Conservation (phyloP, 2,113 vertebrate species). For the Prietella phreatophila region DNA sequence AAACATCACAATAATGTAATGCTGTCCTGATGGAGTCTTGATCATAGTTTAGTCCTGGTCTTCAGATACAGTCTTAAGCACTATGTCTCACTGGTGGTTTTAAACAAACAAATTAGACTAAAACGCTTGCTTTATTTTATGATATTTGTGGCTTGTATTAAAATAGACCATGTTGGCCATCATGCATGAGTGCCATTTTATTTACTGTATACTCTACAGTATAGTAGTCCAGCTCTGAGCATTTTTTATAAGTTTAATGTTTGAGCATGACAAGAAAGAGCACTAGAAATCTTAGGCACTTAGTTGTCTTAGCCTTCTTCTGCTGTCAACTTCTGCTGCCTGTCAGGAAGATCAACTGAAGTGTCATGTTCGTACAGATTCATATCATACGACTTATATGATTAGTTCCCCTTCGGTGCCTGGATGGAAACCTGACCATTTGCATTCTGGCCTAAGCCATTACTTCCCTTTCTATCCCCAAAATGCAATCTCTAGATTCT, state of each 20-base stretch:
- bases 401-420: background rate
- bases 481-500: conserved; percentile 10
- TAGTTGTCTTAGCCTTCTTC: background rate
- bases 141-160: background rate
- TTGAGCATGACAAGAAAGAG: background rate
- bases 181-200: background rate
- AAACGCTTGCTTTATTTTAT: background rate
- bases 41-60: background rate
- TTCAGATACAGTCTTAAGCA: background rate
- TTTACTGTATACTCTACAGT: background rate
- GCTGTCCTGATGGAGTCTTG: background rate
- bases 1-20: background rate
- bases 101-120: background rate
- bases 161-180: background rate
- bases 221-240: background rate
- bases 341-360: background rate
- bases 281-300: background rate
- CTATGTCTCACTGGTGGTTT: background rate
- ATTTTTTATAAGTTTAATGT: no score
- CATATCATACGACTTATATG: background rate
- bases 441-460: background rate
- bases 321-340: background rate
- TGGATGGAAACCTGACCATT: background rate
- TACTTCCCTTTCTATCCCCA: background rate
- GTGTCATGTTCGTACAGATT: background rate